Percentiles rank a stretch among this genome's conserved stretches.
phyloP scores from a whole-genome alignment of 2,113 vertebrate species.

The Asarcornis scutulata region DNA sequence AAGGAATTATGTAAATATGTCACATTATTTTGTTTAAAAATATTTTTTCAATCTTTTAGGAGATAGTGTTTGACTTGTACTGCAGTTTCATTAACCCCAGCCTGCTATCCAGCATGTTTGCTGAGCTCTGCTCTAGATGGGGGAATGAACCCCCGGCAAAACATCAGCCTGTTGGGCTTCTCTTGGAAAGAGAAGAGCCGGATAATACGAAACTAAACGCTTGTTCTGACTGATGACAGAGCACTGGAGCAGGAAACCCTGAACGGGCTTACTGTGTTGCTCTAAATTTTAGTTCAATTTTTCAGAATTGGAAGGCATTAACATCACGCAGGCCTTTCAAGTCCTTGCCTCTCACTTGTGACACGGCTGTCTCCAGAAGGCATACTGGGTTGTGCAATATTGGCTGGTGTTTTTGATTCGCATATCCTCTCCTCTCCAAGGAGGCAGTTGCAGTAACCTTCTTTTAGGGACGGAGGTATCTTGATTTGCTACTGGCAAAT shows the following conservation, averaged over 20 bases:
- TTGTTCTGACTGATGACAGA: not conserved
- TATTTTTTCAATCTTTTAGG: constrained; percentile 75
- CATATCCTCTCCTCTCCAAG: not conserved
- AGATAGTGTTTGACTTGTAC: constrained; percentile 66
- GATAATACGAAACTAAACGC: not conserved
- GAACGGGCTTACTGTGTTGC: not conserved
- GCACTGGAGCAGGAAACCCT: not conserved
- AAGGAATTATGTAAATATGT: constrained; percentile 84
- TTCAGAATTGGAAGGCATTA: not conserved
- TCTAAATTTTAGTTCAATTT: not conserved
- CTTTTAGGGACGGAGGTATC: not conserved
- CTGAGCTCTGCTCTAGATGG: not conserved
- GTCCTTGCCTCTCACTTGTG: not conserved
- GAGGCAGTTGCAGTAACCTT: not conserved
- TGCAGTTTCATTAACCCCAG: constrained; percentile 50
- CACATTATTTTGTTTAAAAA: constrained; percentile 78
- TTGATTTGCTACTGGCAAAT: not conserved
- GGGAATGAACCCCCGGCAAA: not conserved
- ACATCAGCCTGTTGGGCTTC: not conserved
- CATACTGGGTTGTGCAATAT: not conserved
- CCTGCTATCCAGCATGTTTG: constrained; percentile 19
- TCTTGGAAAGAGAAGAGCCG: not conserved
- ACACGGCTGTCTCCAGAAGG: not conserved
- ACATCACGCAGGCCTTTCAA: not conserved
- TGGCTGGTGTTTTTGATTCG: not conserved